Percentiles rank a stretch among this genome's conserved stretches.
Conservation (phyloP, 2,888 invertebrate genomes). For the Limnephilus lunatus region DNA sequence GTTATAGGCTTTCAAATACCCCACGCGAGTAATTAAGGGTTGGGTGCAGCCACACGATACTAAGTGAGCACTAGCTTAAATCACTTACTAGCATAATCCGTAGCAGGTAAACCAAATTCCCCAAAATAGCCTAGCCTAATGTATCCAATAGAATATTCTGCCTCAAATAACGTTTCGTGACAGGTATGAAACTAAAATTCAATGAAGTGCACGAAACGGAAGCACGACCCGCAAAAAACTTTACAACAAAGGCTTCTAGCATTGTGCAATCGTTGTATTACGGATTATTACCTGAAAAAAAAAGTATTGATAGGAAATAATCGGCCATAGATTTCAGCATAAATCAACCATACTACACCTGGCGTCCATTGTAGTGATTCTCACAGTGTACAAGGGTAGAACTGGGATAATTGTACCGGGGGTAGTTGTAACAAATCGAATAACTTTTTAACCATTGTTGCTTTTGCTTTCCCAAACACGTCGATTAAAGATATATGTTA, state of each 20-base stretch:
- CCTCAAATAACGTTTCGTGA: neutral
- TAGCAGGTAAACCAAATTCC: neutral
- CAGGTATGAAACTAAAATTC: neutral
- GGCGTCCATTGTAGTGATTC: neutral
- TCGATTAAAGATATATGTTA: too few relatives aligned
- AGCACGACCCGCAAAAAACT: neutral
- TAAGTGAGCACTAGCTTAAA: too few relatives aligned
- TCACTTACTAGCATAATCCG: neutral
- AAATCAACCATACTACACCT: neutral
- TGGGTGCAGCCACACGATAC: too few relatives aligned
- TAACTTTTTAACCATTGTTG: too few relatives aligned
- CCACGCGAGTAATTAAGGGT: too few relatives aligned
- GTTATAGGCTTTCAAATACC: too few relatives aligned
- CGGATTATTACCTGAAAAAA: neutral
- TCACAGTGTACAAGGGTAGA: neutral
- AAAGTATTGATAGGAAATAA: neutral
- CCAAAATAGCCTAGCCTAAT: neutral
- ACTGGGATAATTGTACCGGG: too few relatives aligned
- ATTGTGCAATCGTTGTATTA: neutral
- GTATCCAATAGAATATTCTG: neutral
- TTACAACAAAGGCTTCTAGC: neutral
- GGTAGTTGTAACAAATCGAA: too few relatives aligned
- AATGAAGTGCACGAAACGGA: neutral
- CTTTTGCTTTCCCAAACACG: too few relatives aligned
- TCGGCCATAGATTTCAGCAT: neutral